phyloP scores from a whole-genome alignment of 2,113 vertebrate genomes.

The Suncus etruscus region DNA sequence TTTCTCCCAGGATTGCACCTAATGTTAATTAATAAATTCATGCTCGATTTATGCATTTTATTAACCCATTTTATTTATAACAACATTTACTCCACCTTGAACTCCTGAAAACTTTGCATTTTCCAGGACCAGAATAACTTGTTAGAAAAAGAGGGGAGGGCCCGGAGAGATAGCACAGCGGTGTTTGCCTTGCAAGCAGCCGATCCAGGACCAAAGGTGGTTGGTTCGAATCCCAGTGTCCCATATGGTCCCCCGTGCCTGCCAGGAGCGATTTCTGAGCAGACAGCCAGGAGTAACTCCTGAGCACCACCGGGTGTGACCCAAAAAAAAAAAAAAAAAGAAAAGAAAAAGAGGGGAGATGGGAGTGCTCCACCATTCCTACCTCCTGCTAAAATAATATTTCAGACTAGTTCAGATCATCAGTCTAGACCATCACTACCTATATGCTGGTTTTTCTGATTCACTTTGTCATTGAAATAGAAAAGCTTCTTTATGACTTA shows the following conservation, averaged over 20 bases:
- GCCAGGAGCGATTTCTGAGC: no score
- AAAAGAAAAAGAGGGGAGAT: neutral
- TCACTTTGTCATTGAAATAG: neutral
- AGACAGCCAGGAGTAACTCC: no score
- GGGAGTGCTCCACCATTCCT: neutral
- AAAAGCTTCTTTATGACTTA: neutral
- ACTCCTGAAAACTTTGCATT: neutral
- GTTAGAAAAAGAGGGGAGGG: neutral
- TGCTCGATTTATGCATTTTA: neutral
- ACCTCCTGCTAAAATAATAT: neutral
- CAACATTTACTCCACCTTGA: no score
- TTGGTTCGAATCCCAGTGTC: no score
- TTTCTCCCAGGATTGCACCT: neutral
- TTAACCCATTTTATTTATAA: no score
- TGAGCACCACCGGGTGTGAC: no score
- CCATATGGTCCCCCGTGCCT: no score
- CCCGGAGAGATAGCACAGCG: no score
- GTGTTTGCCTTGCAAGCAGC: no score
- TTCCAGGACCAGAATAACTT: neutral
- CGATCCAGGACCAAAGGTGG: no score
- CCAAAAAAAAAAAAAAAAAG: no score
- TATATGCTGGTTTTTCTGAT: neutral
- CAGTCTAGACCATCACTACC: neutral
- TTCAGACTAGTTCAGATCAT: neutral
- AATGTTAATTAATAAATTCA: neutral